Conservation (phyloP, 2,113 vertebrate genomes). For the Murina feae region DNA sequence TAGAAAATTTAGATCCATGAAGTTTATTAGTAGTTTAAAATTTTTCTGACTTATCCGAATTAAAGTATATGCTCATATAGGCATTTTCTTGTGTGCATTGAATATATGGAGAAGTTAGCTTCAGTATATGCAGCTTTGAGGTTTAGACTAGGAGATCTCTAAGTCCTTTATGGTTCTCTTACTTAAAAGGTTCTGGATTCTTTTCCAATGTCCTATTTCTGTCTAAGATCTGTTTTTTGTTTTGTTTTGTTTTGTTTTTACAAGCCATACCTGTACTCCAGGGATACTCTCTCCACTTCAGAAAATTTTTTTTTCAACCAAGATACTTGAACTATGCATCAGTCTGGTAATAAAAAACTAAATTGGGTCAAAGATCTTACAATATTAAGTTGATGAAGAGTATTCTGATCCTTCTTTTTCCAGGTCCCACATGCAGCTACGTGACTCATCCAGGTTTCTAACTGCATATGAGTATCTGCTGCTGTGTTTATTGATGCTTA, state of each 20-base stretch:
- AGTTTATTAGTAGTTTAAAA: not conserved
- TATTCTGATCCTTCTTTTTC: not conserved
- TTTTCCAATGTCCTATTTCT: not conserved
- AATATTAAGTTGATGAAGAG: too few species aligned
- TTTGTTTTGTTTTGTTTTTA: not conserved
- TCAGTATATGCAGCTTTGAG: not conserved
- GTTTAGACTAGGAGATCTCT: not conserved
- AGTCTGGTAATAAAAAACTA: not conserved
- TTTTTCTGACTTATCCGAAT: not conserved
- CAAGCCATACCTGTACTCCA: not conserved
- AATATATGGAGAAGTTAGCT: not conserved
- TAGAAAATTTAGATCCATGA: not conserved
- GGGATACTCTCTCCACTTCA: not conserved
- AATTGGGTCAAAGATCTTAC: not conserved
- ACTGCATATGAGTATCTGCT: not conserved
- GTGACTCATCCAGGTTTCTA: not conserved
- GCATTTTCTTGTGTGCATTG: not conserved
- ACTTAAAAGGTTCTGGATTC: not conserved
- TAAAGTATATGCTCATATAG: not conserved
- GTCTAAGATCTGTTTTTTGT: not conserved
- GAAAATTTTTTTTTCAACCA: not conserved
- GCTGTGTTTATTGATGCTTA: not conserved
- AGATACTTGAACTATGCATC: not conserved
- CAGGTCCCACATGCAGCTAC: too few species aligned
- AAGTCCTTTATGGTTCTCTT: not conserved